Percentiles rank a stretch among this genome's conserved stretches.
Evolutionary conservation across 1,140 invertebrate species (phyloP).

Genomic region (Drosophila kepulauana): DNA sequence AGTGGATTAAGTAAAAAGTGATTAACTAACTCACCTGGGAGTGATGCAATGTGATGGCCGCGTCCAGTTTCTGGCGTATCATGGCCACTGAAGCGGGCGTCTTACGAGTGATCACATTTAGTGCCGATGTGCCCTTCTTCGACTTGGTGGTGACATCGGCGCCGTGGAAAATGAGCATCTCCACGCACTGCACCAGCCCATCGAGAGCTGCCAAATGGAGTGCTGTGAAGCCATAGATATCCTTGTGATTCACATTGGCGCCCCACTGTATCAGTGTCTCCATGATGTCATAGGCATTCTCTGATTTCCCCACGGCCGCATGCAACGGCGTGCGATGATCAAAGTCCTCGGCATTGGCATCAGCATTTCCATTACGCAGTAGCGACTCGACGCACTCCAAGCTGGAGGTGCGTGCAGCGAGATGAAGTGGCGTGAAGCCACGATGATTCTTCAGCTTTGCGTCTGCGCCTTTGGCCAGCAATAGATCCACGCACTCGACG

Average conservation of each 20-base stretch:
- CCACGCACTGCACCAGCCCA: conserved; percentile 93
- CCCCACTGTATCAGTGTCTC: conserved; percentile 91
- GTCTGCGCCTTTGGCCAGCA: conserved; percentile 91
- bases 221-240: conserved; percentile 95
- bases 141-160: conserved; percentile 94
- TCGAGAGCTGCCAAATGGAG: conserved; percentile 94
- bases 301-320: conserved; percentile 91
- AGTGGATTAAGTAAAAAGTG: no score
- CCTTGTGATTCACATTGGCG: conserved; percentile 93
- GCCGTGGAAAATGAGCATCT: conserved; percentile 92
- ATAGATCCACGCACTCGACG: conserved; percentile 89
- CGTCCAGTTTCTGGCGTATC: conserved; percentile 91
- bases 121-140: conserved; percentile 92
- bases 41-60: conserved; percentile 91
- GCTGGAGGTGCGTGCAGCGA: conserved; percentile 91
- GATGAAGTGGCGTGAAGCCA: conserved; percentile 91
- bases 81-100: conserved; percentile 92
- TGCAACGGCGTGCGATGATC: conserved; percentile 92
- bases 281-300: conserved; percentile 91
- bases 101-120: conserved; percentile 93
- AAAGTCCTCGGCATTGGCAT: conserved; percentile 91
- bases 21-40: conserved; percentile 84
- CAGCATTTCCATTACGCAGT: conserved; percentile 89
- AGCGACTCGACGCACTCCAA: conserved; percentile 92
- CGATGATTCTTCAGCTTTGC: conserved; percentile 89